Evolutionary conservation across 2,888 invertebrate species (phyloP), one percentile per base, ranked within the genome.

Genomic region (Thecophora atra): DNA sequence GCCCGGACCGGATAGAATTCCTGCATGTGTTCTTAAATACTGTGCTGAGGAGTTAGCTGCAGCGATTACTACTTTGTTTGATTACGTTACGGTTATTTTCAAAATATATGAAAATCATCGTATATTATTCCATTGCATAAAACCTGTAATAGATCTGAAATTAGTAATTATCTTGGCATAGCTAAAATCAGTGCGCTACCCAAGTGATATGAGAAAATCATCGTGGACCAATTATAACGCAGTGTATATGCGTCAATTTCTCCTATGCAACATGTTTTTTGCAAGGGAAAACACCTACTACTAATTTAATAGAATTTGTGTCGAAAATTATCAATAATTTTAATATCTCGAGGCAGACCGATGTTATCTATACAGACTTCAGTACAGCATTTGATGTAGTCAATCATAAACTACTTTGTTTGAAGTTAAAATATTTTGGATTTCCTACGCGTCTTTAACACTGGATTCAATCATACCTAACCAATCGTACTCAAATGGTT

Each of bases 201-300:
- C n/a, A n/a, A n/a, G n/a, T n/a, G n/a, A n/a, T n/a, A n/a, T n/a
- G n/a, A n/a, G n/a, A n/a, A n/a, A n/a, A n/a, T n/a, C n/a, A n/a
- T n/a, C n/a, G n/a, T n/a, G n/a, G n/a, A n/a, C n/a, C n/a, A n/a
- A n/a, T n/a, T n/a, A n/a, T n/a, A n/a, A n/a, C n/a, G n/a, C n/a
- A n/a, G n/a, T n/a, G n/a, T n/a, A 30, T 24, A 56, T 66, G 13
- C 26, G 7, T 15, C 15, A 24, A 56, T 56, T 4, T 24, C 24
- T 24, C 24, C 26, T 24, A 7, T 56, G 2, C 64, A 64, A 21
- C 44, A 64, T 64, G 64, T 47, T 64, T 64, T 21, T 15, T 64
- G 19, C 5, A 5, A 6, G n/a, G 64, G 21, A 37, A 44, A 37
- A 47, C 65, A 17, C 47, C 51, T n/a, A 24, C 51, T 26, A 65